Evolutionary conservation across 2,888 invertebrate genomes (phyloP), one percentile per base, ranked within the genome.

Genomic region (Frankliniella fusca): DNA sequence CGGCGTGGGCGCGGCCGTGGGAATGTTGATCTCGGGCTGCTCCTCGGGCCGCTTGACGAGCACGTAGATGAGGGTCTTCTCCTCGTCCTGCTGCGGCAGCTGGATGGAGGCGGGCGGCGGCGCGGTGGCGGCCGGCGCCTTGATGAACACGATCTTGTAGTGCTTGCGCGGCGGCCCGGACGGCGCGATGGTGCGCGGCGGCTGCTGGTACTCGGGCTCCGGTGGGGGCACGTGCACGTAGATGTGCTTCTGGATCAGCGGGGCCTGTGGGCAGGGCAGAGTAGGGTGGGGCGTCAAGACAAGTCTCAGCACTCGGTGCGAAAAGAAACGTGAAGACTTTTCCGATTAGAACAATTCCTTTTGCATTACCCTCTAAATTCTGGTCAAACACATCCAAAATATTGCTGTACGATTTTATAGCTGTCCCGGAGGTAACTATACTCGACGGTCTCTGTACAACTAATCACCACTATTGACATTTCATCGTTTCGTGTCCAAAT

Each of bases 111-210:
- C 95, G 0, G 93, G 94, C 84, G 93, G 93, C 83, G 95, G 95
- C 84, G 94, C 92, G 84, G 95, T 95, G 84, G 94, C 92, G 85
- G 95, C 92, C 86, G 95, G 95, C 82, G 95, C 95, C 91, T 96
- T 96, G 89, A 96, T 96, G 92, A 96, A 96, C 90, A 96, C 95
- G 88, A 96, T 96, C 88, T 96, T 96, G 92, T 96, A 95, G 89
- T 95, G 95, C 87, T 95, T 95, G 89, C 95, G 95, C 80, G 95
- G 91, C 85, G 94, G 93, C 81, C 93, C 93, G 0, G 93, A 90
- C 28, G 91, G 90, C 9, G 89, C 89, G 54, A 76, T 82, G 83
- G 93, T 91, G 86, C 93, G 92, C 84, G 91, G 90, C 82, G 92
- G 90, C 86, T 92, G 91, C 86, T 92, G 90, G 86, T 93, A 93